A percentile compares a stretch with the other conserved stretches of the same genome.
These are phyloP conservation scores for Uromys caudimaculatus DNA, from an alignment of 2,797 vertebrate genomes.

Conservation along the genomic window DNA sequence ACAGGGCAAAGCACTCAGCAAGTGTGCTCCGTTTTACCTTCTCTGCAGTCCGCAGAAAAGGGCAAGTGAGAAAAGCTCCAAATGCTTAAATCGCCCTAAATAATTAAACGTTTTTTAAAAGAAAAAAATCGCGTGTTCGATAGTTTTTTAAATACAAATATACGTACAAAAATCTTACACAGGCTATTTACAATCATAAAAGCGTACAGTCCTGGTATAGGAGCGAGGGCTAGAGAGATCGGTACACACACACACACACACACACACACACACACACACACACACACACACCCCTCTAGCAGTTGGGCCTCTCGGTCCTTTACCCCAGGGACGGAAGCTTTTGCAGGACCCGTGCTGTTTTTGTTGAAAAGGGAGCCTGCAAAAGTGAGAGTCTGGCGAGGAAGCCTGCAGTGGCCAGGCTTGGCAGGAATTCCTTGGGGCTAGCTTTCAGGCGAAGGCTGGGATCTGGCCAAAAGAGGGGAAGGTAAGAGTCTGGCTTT, in stretches of 20 bases:
- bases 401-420: neutral
- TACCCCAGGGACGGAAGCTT: neutral
- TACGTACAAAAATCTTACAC: constrained; percentile 96
- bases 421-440: neutral
- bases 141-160: constrained; percentile 98
- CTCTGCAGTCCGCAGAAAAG: constrained; percentile 67
- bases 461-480: neutral
- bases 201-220: constrained; percentile 68
- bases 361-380: constrained; percentile 13
- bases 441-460: neutral
- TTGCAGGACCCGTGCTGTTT: constrained; percentile 36
- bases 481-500: constrained; percentile 64
- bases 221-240: constrained; percentile 33
- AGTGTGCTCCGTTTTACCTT: neutral
- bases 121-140: constrained; percentile 76
- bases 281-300: neutral
- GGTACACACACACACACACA: neutral
- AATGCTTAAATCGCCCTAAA: constrained; percentile 86
- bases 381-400: neutral
- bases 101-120: constrained; percentile 79
- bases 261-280: neutral
- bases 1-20: neutral
- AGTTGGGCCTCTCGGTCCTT: neutral
- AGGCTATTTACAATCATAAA: constrained; percentile 93
- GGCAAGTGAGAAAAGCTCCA: constrained; percentile 75